Evolutionary conservation across 2,888 invertebrate species (phyloP), one percentile per base, ranked within the genome.

Genomic region (Drosophila multiciliata): DNA sequence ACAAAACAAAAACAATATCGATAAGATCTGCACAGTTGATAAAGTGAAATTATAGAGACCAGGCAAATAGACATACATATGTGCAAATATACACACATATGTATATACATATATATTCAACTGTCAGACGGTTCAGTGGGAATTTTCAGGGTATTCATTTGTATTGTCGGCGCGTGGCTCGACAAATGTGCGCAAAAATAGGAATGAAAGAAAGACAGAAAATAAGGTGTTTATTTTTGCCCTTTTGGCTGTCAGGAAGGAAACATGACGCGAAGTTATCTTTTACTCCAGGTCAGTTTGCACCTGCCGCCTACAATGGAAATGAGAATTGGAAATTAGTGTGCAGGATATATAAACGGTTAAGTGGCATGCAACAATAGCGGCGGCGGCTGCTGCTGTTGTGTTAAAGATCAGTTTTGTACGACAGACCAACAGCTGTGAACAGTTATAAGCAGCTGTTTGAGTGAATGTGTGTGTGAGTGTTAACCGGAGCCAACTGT

Each of bases 221-320:
- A 26, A 23, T n/a, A 17, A 26, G 36, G 38, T 33, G 29, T 29
- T 29, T 26, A 5, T 29, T 29, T 29, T 26, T 26, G 26, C 63
- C 87, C 87, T 54, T 81, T 81, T 78, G 73, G 68, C 77, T 78
- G 78, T 62, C 81, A 77, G 84, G 67, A 82, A 89, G 90, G 90
- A 90, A 84, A 87, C 67, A 74, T 82, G 83, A 66, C 48, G 64
- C 54, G 52, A 59, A 58, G 52, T 50, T 75, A 65, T 65, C 49
- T 54, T 73, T 72, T 45, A 40, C 29, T 49, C 38, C 53, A 59
- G 53, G 53, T 68, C 48, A 35, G 74, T 67, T 80, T 83, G 78
- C 84, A 90, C 87, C 90, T 86, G 85, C 85, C 85, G 75, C 89
- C 89, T 85, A 90, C 89, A 70, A 71, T 65, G 53, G 40, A 29